Conservation (phyloP, 2,797 vertebrate genomes). For the Chaenodraco wilsoni region DNA sequence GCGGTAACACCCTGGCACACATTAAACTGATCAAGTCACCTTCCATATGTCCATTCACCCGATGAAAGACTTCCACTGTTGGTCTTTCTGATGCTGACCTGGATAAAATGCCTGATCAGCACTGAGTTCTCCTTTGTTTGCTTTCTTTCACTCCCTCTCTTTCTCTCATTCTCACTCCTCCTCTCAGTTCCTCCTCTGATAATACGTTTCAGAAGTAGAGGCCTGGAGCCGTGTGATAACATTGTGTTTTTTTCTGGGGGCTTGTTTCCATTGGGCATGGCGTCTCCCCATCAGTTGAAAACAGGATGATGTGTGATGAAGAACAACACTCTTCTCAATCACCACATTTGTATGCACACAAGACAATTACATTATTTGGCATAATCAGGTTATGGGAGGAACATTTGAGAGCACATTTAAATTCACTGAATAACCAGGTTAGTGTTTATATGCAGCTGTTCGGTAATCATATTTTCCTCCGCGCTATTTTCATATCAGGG, state of each 20-base stretch:
- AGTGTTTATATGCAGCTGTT: neutral
- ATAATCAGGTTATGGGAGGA: constrained; percentile 6
- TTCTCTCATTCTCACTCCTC: constrained; percentile 10
- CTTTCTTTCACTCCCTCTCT: neutral
- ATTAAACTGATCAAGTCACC: constrained; percentile 22
- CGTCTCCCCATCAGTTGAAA: constrained; percentile 13
- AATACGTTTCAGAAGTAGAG: constrained; percentile 21
- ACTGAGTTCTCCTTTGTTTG: constrained; percentile 35
- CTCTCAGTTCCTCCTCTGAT: constrained; percentile 36
- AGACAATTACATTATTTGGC: neutral
- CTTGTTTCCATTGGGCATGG: neutral
- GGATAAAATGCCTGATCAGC: constrained; percentile 58
- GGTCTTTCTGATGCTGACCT: constrained; percentile 51
- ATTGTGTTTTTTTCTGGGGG: constrained; percentile 23
- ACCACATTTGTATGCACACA: neutral
- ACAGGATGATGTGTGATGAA: constrained; percentile 17
- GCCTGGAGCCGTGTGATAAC: constrained; percentile 43
- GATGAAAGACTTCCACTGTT: constrained; percentile 47
- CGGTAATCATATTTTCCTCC: constrained; percentile 1
- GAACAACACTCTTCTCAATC: neutral
- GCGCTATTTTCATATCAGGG: neutral
- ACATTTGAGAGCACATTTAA: neutral
- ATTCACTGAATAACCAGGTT: constrained; percentile 1
- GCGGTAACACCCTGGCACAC: constrained; percentile 10
- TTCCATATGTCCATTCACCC: constrained; percentile 23